Evolutionary conservation across 2,888 invertebrate species (phyloP).

Genomic region (Oligia latruncula): DNA sequence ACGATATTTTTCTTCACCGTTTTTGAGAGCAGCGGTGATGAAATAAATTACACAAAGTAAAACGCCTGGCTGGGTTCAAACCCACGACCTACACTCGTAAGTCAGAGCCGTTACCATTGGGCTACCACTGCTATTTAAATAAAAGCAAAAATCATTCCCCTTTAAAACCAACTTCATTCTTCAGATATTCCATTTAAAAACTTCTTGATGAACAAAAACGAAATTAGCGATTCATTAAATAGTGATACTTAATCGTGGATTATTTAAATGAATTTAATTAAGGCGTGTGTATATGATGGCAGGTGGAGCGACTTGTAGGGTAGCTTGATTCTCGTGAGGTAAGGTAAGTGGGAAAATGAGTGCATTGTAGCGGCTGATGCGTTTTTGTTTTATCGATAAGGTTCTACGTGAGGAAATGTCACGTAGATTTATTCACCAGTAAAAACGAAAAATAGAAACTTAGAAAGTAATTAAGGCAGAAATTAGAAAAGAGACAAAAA

Average conservation of each 20-base stretch:
- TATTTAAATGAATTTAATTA: slow-evolving; percentile 68
- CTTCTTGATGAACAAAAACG: slow-evolving; percentile 53
- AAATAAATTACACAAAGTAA: too few relatives aligned
- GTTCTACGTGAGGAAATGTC: neutral
- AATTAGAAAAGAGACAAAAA: neutral
- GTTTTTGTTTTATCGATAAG: neutral
- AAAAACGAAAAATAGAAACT: neutral
- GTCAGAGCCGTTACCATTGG: too few relatives aligned
- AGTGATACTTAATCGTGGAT: slow-evolving; percentile 59
- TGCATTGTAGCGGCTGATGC: neutral
- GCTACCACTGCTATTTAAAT: too few relatives aligned
- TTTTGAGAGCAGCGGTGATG: too few relatives aligned
- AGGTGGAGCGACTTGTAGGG: slow-evolving; percentile 59
- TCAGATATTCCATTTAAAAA: slow-evolving; percentile 34
- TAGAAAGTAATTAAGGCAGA: neutral
- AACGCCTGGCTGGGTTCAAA: too few relatives aligned
- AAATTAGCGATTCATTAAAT: slow-evolving; percentile 61
- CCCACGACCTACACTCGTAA: too few relatives aligned
- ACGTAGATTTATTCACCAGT: neutral
- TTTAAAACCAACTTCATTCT: slow-evolving; percentile 13
- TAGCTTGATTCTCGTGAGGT: slow-evolving; percentile 35
- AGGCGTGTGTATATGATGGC: slow-evolving; percentile 45
- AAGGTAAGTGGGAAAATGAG: slow-evolving; percentile 6
- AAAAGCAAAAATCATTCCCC: slow-evolving; percentile 6
- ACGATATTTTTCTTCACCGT: too few relatives aligned